Evolutionary conservation across 1,140 invertebrate species (phyloP).

Genomic region (Drosophila ficusphila): DNA sequence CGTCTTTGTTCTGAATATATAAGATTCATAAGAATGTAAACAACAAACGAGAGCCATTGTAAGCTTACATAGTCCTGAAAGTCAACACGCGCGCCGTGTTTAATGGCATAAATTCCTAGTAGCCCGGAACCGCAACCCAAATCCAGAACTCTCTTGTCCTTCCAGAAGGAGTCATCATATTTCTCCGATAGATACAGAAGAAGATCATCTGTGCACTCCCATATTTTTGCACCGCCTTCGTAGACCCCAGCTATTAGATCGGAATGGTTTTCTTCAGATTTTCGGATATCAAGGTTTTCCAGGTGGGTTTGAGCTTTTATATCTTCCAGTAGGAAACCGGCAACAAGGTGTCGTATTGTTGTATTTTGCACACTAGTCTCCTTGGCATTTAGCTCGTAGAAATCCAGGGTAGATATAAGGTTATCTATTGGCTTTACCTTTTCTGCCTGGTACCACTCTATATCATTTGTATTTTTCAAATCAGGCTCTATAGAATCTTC

Average conservation of each 20-base stretch:
- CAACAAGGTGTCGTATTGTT: constrained; percentile 55
- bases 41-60: constrained; percentile 4
- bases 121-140: constrained; percentile 94
- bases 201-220: constrained; percentile 94
- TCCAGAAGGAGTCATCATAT: constrained; percentile 32
- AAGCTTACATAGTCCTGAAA: constrained; percentile 96
- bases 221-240: constrained; percentile 94
- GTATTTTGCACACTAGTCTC: constrained; percentile 33
- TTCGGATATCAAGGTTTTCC: constrained; percentile 84
- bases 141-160: constrained; percentile 88
- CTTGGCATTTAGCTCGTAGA: constrained; percentile 78
- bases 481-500: neutral
- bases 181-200: constrained; percentile 86
- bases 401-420: constrained; percentile 67
- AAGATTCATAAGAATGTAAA: constrained; percentile 11
- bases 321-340: constrained; percentile 69
- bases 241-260: constrained; percentile 89
- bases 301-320: constrained; percentile 71
- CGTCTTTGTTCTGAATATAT: constrained; percentile 67
- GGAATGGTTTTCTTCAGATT: constrained; percentile 89
- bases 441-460: constrained; percentile 70
- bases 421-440: constrained; percentile 34
- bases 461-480: constrained; percentile 15
- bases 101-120: constrained; percentile 89
- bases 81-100: constrained; percentile 88